Evolutionary conservation across 2,888 invertebrate species (phyloP), one percentile per base, ranked within the genome.

Genomic region (Minunthozetes semirufus): DNA sequence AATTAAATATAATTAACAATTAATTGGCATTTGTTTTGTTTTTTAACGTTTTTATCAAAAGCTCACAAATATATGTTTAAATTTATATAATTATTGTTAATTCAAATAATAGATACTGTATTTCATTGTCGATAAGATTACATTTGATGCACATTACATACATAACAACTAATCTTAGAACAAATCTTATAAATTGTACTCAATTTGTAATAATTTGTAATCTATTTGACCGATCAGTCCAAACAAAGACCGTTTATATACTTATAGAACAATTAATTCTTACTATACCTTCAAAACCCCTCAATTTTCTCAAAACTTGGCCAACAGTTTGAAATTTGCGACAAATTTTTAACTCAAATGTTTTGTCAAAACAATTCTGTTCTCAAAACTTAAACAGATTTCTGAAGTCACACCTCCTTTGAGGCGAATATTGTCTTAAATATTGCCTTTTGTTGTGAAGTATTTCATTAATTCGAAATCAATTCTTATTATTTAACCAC

Each of bases 21-120:
- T 70, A 42, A 46, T 70, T 70, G 70, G 70, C 70, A 70, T 70
- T 70, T 70, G 59, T 59, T 66, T 66, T 63, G 61, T 63, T 33
- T 38, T 42, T 38, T 66, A 33, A 33, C 48, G n/a, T 25, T 48
- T 59, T 70, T 70, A 70, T 70, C 70, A 70, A 70, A 70, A 70
- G 70, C 70, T 66, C 63, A 66, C 29, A 61, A 59, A 61, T 61
- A 25, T 53, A 53, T 59, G 17, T 38, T 33, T 38, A 38, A 27
- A 33, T 61, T 27, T 38, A 66, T 66, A 66, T 66, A 66, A 66
- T 66, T 63, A 63, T 66, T 42, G 66, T 70, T 48, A 38, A 66
- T 33, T 66, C 15, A 38, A 66, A 66, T 66, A 66, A 66, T 38
- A 38, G 9, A 29, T 29, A 66, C 27, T 0, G 33, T 42, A 59